Percentiles rank a stretch among this genome's conserved stretches.
Conservation (phyloP, 2,797 vertebrate genomes). For the Pseudocheirus occidentalis region DNA sequence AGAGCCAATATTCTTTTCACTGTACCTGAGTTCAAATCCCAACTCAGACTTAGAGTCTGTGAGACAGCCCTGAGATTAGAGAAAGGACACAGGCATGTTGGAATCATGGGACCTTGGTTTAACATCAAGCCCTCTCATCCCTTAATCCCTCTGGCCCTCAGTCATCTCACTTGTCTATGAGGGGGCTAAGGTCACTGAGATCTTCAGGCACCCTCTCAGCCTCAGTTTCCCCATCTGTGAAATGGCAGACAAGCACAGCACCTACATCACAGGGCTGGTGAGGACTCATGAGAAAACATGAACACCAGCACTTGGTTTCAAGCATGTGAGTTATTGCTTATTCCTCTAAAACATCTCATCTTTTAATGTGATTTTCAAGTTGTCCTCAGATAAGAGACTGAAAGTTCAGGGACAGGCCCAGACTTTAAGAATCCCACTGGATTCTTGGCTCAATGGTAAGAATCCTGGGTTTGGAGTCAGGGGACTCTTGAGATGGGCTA, state of each 20-base stretch:
- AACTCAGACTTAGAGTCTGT: neutral
- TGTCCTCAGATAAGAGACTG: neutral
- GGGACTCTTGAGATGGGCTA: no score
- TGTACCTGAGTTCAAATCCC: neutral
- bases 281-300: neutral
- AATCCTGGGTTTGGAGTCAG: neutral
- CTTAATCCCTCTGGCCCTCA: neutral
- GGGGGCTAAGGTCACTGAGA: neutral
- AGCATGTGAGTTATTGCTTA: rapidly evolving
- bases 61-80: neutral
- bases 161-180: neutral
- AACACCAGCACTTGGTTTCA: neutral
- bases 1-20: neutral
- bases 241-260: neutral
- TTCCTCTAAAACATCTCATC: no score
- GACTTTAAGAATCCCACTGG: no score
- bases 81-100: neutral
- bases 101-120: neutral
- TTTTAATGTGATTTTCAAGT: neutral
- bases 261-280: neutral
- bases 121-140: neutral
- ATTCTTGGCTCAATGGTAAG: no score
- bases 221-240: neutral
- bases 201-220: neutral
- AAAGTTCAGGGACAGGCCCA: no score